phyloP scores from a whole-genome alignment of 2,888 invertebrate species.

The Dorcus hopei region DNA sequence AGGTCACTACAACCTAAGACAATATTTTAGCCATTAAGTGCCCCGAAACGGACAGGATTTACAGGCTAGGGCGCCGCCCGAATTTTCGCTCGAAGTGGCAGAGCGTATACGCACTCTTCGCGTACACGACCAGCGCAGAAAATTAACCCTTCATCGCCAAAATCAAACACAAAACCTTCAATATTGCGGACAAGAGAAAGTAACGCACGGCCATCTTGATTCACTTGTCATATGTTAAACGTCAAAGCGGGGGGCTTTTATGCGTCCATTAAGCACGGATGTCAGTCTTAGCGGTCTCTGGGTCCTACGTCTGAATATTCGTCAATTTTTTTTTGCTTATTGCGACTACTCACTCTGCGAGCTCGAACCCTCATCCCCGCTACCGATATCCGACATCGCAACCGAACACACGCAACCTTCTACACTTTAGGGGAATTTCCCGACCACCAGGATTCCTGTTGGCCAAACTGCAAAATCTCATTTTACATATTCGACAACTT shows the following conservation, averaged over 20 bases:
- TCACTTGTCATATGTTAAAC: slow-evolving; percentile 27
- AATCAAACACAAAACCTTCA: slow-evolving; percentile 8
- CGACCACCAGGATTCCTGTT: slow-evolving; percentile 7
- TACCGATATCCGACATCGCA: slow-evolving; percentile 76
- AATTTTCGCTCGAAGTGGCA: background rate
- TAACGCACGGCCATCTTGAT: slow-evolving; percentile 25
- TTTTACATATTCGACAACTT: background rate
- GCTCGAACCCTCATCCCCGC: slow-evolving; percentile 75
- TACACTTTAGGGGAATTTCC: slow-evolving; percentile 36
- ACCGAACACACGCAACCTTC: slow-evolving; percentile 46
- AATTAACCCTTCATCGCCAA: slow-evolving; percentile 1
- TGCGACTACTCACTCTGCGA: slow-evolving; percentile 67
- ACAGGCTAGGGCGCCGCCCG: slow-evolving; percentile 9
- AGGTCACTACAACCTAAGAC: slow-evolving; percentile 46
- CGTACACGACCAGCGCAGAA: background rate
- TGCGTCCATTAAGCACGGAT: slow-evolving; percentile 9
- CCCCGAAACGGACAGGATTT: slow-evolving; percentile 2
- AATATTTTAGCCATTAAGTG: slow-evolving; percentile 34
- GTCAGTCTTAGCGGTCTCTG: slow-evolving; percentile 14
- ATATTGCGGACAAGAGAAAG: slow-evolving; percentile 20
- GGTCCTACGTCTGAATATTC: slow-evolving; percentile 1
- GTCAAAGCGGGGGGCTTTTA: slow-evolving; percentile 15
- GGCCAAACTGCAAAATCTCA: slow-evolving; percentile 8
- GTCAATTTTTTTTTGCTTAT: background rate
- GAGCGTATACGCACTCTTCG: slow-evolving; percentile 5